These are phyloP conservation scores for Creontiades dilutus DNA, from an alignment of 2,888 invertebrate genomes.

Conservation along the genomic window DNA sequence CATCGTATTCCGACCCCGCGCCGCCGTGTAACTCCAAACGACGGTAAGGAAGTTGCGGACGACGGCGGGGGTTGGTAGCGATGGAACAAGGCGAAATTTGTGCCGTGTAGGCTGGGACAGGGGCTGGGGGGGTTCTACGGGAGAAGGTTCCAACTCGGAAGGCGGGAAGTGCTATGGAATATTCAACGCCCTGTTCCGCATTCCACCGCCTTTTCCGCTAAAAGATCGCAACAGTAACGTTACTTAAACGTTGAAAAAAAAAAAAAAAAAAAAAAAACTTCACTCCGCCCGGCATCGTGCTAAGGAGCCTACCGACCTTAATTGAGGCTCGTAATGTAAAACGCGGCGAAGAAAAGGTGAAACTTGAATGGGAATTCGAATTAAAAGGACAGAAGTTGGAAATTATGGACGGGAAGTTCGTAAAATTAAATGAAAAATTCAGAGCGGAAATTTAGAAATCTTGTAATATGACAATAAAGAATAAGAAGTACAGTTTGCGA, in stretches of 20 bases:
- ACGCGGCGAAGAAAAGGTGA: background rate
- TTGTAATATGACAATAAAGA: too few species aligned
- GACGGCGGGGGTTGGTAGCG: too few species aligned
- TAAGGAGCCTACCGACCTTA: too few species aligned
- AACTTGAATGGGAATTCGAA: too few species aligned
- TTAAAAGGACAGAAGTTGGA: too few species aligned
- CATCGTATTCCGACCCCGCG: background rate
- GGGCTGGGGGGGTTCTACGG: background rate
- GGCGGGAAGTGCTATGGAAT: background rate
- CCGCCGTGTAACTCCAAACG: background rate
- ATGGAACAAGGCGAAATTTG: too few species aligned
- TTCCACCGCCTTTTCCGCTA: background rate
- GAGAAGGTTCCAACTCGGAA: background rate
- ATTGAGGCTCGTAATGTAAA: slow-evolving; percentile 10
- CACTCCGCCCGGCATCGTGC: background rate
- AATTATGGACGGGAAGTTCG: too few species aligned
- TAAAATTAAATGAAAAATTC: too few species aligned
- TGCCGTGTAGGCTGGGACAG: background rate
- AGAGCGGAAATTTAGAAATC: too few species aligned
- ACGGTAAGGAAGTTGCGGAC: too few species aligned
- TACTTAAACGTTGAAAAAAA: background rate
- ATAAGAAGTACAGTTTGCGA: too few species aligned
- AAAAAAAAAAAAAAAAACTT: too few species aligned
- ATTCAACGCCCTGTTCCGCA: background rate
- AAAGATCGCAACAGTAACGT: background rate